Base-by-base conservation (phyloP, 2,888 invertebrate genomes). In the Ormyrus pomaceus region DNA sequence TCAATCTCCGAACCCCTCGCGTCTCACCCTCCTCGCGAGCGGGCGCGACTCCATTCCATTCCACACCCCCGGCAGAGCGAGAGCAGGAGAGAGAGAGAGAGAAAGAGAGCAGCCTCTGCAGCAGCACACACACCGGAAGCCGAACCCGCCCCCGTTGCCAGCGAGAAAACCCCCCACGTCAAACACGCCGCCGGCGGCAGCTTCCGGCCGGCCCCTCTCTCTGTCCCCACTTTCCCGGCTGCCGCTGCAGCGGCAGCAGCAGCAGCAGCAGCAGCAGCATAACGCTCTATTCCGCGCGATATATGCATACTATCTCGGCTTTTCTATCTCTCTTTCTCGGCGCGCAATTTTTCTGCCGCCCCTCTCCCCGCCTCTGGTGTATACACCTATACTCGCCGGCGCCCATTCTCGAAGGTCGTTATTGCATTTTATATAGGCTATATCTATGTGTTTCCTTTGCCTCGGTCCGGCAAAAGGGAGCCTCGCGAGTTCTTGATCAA, bases 11-110 rank as follows among this genome's bases (percentile, higher is more conserved):
- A 87, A 86, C 87, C 89, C 90, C 89, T 86, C 86, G 72, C 82
- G 72, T 59, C 82, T 55, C 77, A 83, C 83, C 77, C 83, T 51
- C 6, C 83, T 85, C 84, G 84, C 83, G 82, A 82, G 79, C 84
- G 84, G 85, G 79, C 87, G 87, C 87, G 86, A 87, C 87, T 89
- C 88, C 87, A 88, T 88, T 89, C 86, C 88, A 94, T 94, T 94
- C 93, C 94, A 92, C 84, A 83, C 82, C 81, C 86, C 80, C 74
- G 80, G 34, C 34, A 34, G 34, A 34, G 34, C 34, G 34, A 34
- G 34, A 34, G 34, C 34, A 34, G 34, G 34, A 34, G 34, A 34
- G 34, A 34, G 34, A 34, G 34, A 34, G 34, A 34, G 34, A 34
- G 34, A 34, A 2, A 34, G 34, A 34, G 34, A 2, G 1, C 19